Evolutionary conservation across 2,888 invertebrate species (phyloP), one percentile per base, ranked within the genome.

Genomic region (Calameuta idolon): DNA sequence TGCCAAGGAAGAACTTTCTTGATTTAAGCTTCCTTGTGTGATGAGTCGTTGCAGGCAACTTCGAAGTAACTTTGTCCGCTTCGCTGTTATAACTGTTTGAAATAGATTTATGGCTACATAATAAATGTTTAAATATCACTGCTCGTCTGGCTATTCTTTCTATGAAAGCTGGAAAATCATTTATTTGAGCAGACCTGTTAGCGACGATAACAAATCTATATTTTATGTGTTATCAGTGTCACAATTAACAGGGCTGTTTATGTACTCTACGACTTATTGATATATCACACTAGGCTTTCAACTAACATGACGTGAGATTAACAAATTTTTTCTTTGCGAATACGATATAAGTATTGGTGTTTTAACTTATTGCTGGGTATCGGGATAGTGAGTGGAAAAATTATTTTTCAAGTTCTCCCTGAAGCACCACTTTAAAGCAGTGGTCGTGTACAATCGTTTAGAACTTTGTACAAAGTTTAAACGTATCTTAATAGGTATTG

Each of bases 1-100:
- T 69, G 35, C 73, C 34, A 15, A 75, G 23, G 78, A 79, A 31
- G 79, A 83, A 79, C 69, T 75, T 79, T 69, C 68, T 55, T 55
- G 55, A 55, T 1, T 55, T 9, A 23, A 23, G 3, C 69, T 23
- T 55, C 2, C 23, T 55, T 55, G 55, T 9, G 5, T 1, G 9
- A 55, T 5, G 23, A 55, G 1, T 23, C 23, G 23, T 55, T 23
- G 55, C 55, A 9, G 23, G 55, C 55, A 55, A 55, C 55, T 23
- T 55, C 23, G 40, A 40, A 15, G 40, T 23, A 40, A 5, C 5
- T 9, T 40, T 5, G 23, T 55, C 23, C 23, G 23, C 55, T 23
- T 55, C 55, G 2, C 23, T 9, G 23, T 55, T 55, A 23, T 55
- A 55, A 55, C 23, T 55, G 55, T 55, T 55, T 55, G 0, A 23